Base-by-base conservation (phyloP, 2,113 vertebrate genomes). In the Spheniscus mendiculus region DNA sequence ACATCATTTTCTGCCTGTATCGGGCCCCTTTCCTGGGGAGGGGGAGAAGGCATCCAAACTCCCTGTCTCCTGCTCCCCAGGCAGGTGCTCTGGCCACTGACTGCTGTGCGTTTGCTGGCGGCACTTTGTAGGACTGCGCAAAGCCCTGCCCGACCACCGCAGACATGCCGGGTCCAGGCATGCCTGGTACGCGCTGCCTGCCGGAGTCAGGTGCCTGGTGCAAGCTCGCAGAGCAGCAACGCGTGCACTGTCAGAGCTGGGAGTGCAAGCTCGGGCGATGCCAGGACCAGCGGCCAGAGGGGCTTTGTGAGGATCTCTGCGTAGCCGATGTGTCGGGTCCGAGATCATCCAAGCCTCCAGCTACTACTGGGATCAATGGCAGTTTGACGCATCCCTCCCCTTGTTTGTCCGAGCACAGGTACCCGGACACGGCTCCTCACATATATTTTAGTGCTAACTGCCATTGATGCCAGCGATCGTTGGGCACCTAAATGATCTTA, bases 301-400 rank as follows among this genome's bases (percentile, higher is more conserved):
- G 27, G 45, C 45, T 45, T 17, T 4, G 53, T 6, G 61, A 38
- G 34, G 38, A 10, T 9, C n/a, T 20, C 29, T 11, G 18, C 2
- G 0, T 1, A 22, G 30, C n/a, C n/a, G 9, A 2, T 1, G 5
- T 1, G 32, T 10, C 0, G 2, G 9, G 13, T 6, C 36, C 3
- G 44, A 11, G 58, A 5, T 3, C 36, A 3, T 1, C 38, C 20
- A 3, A 11, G 20, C 29, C 29, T 23, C 20, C 71, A 3, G 52
- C 52, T 23, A 0, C 50, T 2, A 0, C 0, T 8, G 29, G n/a
- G 59, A 15, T 38, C 17, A 1, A 27, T 12, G 40, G 25, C 52
- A 26, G 15, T 4, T 9, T 11, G n/a, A 6, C 0, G 0, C 30
- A 7, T 22, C 30, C 47, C 27, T 47, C 7, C 50, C 12, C 40